Evolutionary conservation across 2,888 invertebrate genomes (phyloP).

Genomic region (Coecobrya sp.): DNA sequence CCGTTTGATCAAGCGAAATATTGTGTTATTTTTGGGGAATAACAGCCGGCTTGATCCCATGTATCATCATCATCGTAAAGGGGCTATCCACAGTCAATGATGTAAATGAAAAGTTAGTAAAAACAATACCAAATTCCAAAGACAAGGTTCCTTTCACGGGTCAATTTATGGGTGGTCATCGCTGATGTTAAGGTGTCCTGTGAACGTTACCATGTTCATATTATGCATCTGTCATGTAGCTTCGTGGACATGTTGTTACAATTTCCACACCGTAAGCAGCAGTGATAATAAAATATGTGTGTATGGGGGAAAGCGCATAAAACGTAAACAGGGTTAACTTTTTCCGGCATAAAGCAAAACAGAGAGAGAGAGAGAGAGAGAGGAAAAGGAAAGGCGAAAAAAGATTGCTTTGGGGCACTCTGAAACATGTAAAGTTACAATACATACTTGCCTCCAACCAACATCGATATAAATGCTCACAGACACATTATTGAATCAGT

Average conservation of each 20-base stretch:
- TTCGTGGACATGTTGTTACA: slow-evolving; percentile 28
- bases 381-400: not conserved
- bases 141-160: too few relatives aligned
- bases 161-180: too few relatives aligned
- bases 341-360: not conserved
- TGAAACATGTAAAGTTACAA: not conserved
- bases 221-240: slow-evolving; percentile 58
- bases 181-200: not conserved
- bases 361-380: too few relatives aligned
- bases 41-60: slow-evolving; percentile 57
- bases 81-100: not conserved
- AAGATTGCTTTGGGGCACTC: not conserved
- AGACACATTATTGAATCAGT: slow-evolving; percentile 52
- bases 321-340: slow-evolving; percentile 35
- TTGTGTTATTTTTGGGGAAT: slow-evolving; percentile 49
- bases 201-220: slow-evolving; percentile 17
- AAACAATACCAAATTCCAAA: not conserved
- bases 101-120: not conserved
- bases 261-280: slow-evolving; percentile 2
- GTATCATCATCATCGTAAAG: slow-evolving; percentile 38
- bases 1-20: slow-evolving; percentile 63
- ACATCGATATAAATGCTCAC: slow-evolving; percentile 10
- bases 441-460: not conserved
- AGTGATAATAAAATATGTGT: slow-evolving; percentile 49
- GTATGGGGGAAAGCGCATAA: not conserved